These are phyloP conservation scores for Tetramorium simillimum DNA, from an alignment of 1,140 invertebrate genomes.

Conservation along the genomic window DNA sequence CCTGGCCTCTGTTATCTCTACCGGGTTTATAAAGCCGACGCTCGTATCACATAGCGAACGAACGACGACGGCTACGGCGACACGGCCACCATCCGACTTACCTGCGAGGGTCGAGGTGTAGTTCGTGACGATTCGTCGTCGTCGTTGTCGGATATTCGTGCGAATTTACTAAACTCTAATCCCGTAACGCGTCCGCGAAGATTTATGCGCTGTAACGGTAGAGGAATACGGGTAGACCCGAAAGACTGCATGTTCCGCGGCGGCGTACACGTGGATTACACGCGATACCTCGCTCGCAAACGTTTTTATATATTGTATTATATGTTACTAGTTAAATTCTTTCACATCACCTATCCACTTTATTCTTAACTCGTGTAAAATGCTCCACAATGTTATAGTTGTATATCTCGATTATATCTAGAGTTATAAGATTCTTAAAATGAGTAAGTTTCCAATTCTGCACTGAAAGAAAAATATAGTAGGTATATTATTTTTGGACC, in stretches of 20 bases:
- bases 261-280: background rate
- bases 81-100: conserved; percentile 21
- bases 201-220: conserved; percentile 22
- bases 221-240: background rate
- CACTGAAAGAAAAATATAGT: too few relatives aligned
- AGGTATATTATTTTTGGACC: too few relatives aligned
- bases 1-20: conserved; percentile 66
- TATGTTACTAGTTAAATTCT: background rate
- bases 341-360: background rate
- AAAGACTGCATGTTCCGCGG: background rate
- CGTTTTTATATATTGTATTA: background rate
- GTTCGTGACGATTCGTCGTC: conserved; percentile 37
- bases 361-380: background rate
- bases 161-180: conserved; percentile 23
- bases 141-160: conserved; percentile 33
- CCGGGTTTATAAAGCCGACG: conserved; percentile 25
- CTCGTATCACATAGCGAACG: conserved; percentile 23
- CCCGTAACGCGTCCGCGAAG: background rate
- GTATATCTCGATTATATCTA: background rate
- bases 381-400: background rate
- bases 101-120: conserved; percentile 13
- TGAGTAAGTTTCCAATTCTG: too few relatives aligned
- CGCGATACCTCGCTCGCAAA: background rate
- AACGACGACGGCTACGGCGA: conserved; percentile 6
- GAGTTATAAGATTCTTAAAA: background rate